These are phyloP conservation scores for Tonatia bakeri DNA, from an alignment of 2,113 vertebrate genomes.

Conservation along the genomic window DNA sequence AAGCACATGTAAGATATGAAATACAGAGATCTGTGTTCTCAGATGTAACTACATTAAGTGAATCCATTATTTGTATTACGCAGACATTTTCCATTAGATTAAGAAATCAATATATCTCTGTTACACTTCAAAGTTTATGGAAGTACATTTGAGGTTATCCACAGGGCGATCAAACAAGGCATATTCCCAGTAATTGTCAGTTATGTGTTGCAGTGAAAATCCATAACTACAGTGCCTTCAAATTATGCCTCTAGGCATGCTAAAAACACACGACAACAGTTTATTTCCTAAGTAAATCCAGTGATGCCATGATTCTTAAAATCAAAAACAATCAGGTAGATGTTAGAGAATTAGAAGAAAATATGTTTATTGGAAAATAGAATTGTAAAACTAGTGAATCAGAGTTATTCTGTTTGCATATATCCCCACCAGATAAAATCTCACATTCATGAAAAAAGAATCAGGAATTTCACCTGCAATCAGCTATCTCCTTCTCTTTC, in stretches of 20 bases:
- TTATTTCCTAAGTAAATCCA: not conserved
- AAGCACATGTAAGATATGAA: not conserved
- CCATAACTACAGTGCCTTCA: not conserved
- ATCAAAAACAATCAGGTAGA: not conserved
- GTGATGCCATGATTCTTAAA: not conserved
- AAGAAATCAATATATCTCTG: constrained; percentile 50
- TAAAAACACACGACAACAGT: not conserved
- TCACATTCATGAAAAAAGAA: not conserved
- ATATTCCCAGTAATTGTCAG: not conserved
- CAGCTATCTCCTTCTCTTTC: not conserved
- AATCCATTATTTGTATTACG: constrained; percentile 36
- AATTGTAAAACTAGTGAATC: not conserved
- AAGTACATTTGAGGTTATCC: constrained; percentile 23
- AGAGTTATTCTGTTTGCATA: not conserved
- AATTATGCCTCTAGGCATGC: not conserved
- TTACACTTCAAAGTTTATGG: constrained; percentile 11
- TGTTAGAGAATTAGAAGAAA: not conserved
- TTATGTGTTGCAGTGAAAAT: not conserved
- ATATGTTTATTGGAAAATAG: not conserved
- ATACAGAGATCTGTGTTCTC: not conserved
- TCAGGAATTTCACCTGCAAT: not conserved
- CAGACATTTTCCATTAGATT: constrained; percentile 49
- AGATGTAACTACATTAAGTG: constrained; percentile 34
- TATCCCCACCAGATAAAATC: not conserved
- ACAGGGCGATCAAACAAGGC: not conserved